Conservation (phyloP, 2,113 vertebrate species). For the Alexandromys fortis region DNA sequence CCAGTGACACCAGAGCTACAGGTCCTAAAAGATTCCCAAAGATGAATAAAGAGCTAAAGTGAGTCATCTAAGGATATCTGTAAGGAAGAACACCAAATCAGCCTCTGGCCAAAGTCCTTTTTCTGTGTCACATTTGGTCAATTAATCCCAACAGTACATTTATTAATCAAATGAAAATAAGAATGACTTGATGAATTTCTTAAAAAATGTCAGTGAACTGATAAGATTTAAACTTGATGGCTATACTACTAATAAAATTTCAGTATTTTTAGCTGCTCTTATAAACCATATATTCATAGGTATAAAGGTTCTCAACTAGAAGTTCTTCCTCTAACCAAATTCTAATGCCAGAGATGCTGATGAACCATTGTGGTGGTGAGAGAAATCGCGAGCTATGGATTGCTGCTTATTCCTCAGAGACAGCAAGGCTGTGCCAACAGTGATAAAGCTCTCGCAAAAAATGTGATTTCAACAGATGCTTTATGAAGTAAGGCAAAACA, state of each 20-base stretch:
- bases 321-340: conserved; percentile 3
- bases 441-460: conserved; percentile 4
- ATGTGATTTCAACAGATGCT: neutral
- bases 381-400: neutral
- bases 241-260: conserved; percentile 1
- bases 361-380: neutral
- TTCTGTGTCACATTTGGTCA: neutral
- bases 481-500: neutral
- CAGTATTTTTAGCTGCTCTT: conserved; percentile 1
- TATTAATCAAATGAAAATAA: conserved; percentile 36
- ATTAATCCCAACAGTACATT: neutral
- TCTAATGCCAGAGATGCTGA: neutral
- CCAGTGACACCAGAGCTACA: neutral
- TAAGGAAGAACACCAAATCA: neutral
- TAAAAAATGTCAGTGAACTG: neutral
- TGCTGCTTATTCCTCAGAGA: neutral
- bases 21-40: neutral
- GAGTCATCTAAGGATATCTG: neutral
- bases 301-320: neutral
- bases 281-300: neutral
- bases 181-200: conserved; percentile 28
- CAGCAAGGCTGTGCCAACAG: neutral
- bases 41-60: neutral
- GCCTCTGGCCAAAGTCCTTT: neutral
- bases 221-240: conserved; percentile 49